Percentiles rank a stretch among this genome's conserved stretches.
Evolutionary conservation across 2,113 vertebrate species (phyloP).

Genomic region (Lepus europaeus): DNA sequence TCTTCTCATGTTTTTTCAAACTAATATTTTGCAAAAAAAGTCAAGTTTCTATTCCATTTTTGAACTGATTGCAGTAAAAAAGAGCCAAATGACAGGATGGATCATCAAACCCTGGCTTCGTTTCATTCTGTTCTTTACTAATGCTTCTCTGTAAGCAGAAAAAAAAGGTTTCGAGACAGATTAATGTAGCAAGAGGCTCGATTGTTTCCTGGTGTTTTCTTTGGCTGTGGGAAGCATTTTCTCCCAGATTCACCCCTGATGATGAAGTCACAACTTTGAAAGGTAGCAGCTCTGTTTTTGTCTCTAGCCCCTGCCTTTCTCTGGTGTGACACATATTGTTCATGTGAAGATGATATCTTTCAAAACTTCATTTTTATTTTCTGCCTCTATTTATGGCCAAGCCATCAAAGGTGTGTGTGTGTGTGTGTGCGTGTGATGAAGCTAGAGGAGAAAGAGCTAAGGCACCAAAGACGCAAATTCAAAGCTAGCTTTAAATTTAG

Average conservation of each 20-base stretch:
- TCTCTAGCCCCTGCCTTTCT: constrained; percentile 52
- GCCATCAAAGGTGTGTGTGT: not conserved
- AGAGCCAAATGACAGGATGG: constrained; percentile 53
- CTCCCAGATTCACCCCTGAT: constrained; percentile 20
- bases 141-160: not conserved
- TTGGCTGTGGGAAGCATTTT: constrained; percentile 46
- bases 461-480: not conserved
- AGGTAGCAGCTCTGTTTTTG: not conserved
- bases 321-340: constrained; percentile 62
- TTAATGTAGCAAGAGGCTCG: constrained; percentile 46
- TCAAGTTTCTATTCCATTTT: constrained; percentile 64
- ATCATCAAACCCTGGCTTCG: constrained; percentile 7
- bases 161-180: not conserved
- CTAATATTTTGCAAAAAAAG: constrained; percentile 52
- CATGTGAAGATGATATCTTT: constrained; percentile 46
- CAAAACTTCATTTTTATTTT: constrained; percentile 57
- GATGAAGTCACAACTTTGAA: constrained; percentile 66
- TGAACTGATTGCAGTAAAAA: constrained; percentile 61
- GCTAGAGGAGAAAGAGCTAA: not conserved
- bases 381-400: constrained; percentile 56
- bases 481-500: constrained; percentile 35
- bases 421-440: not conserved
- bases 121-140: constrained; percentile 50
- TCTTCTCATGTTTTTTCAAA: constrained; percentile 60
- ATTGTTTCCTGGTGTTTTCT: constrained; percentile 60